Percentiles rank a stretch among this genome's conserved stretches.
These are phyloP conservation scores for Catagonus wagneri DNA, from an alignment of 2,113 vertebrate species.

Conservation along the genomic window DNA sequence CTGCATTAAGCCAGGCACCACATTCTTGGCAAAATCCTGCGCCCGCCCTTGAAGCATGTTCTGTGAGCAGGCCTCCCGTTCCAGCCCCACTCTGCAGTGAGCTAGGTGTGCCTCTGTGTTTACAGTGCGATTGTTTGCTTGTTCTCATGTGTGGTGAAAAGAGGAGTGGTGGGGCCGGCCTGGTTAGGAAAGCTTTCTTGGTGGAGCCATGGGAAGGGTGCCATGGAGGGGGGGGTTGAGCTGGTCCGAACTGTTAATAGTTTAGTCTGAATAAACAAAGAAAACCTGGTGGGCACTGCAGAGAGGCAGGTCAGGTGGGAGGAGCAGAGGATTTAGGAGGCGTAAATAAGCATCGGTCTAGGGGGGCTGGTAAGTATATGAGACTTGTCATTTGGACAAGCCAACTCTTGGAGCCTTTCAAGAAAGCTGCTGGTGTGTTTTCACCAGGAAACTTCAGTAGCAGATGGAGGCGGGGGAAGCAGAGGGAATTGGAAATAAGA, in stretches of 20 bases:
- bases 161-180: neutral
- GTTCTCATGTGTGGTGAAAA: too few species aligned
- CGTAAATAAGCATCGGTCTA: neutral
- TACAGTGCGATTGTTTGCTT: neutral
- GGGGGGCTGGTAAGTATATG: neutral
- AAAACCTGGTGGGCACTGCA: neutral
- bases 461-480: neutral
- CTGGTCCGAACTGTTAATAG: neutral
- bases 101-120: neutral
- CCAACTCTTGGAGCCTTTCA: neutral
- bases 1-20: neutral
- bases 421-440: neutral
- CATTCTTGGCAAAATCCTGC: neutral
- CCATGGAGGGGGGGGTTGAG: neutral
- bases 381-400: too few species aligned
- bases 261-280: neutral
- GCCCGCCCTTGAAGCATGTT: neutral
- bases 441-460: neutral
- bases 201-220: rapidly evolving
- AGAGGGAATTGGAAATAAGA: neutral
- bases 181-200: neutral
- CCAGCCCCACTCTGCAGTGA: neutral
- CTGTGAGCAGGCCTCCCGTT: neutral
- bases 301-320: too few species aligned
- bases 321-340: too few species aligned